Conservation (phyloP, 2,113 vertebrate species). For the Anolis carolinensis region DNA sequence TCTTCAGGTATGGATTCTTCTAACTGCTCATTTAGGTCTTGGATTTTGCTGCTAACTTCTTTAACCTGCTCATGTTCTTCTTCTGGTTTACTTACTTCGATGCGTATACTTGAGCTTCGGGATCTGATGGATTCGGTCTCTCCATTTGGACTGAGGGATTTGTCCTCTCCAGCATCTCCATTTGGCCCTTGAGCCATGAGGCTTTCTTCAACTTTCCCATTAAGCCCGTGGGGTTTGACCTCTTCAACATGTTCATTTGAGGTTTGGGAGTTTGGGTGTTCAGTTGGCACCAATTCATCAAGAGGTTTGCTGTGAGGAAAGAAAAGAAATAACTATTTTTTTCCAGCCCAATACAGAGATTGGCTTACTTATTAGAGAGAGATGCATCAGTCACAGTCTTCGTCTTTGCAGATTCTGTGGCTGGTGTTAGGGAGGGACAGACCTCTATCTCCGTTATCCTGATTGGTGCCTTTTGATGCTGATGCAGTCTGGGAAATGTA, state of each 20-base stretch:
- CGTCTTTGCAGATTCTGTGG: no score
- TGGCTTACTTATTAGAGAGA: no score
- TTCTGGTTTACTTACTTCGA: not conserved
- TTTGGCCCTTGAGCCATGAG: not conserved
- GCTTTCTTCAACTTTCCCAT: not conserved
- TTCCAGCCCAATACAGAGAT: no score
- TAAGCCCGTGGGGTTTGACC: not conserved
- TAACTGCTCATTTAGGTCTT: not conserved
- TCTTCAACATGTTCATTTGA: not conserved
- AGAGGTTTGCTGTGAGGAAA: not conserved
- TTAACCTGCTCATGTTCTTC: not conserved
- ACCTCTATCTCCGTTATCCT: no score
- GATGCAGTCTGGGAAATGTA: no score
- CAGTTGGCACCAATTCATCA: not conserved
- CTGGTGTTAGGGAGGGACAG: no score
- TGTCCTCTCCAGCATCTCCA: not conserved
- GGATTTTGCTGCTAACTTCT: no score
- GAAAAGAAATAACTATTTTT: not conserved
- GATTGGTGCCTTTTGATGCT: no score
- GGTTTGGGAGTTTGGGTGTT: not conserved
- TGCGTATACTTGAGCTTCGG: not conserved
- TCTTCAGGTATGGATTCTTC: not conserved
- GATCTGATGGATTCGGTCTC: accelerated
- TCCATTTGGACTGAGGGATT: no score
- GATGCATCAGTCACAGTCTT: no score